These are phyloP conservation scores for Platycheirus albimanus DNA, from an alignment of 2,888 invertebrate genomes.

Conservation along the genomic window DNA sequence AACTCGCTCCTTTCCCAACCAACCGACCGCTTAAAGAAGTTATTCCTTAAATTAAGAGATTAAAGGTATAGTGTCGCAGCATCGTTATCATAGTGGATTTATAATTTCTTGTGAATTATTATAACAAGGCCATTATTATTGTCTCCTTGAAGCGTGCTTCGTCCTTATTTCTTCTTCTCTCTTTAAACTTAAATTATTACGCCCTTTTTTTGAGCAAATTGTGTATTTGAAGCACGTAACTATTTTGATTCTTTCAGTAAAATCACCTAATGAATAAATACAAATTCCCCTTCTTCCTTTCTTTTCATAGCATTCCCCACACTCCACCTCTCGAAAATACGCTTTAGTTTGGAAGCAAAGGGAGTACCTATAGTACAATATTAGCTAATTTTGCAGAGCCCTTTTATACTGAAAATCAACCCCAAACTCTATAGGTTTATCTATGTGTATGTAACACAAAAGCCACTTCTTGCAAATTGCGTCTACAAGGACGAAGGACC, in stretches of 20 bases:
- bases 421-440: too few species aligned
- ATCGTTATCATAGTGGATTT: slow-evolving; percentile 39
- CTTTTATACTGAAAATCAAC: slow-evolving; percentile 50
- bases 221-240: slow-evolving; percentile 60
- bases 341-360: background rate
- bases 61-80: slow-evolving; percentile 9
- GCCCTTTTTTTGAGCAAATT: slow-evolving; percentile 42
- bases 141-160: slow-evolving; percentile 30
- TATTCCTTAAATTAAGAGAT: slow-evolving; percentile 17
- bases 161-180: slow-evolving; percentile 8
- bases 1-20: too few species aligned
- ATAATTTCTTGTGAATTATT: slow-evolving; percentile 53
- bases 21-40: slow-evolving; percentile 1
- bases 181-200: slow-evolving; percentile 42
- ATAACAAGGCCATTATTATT: slow-evolving; percentile 47
- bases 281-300: slow-evolving; percentile 27
- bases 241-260: slow-evolving; percentile 62
- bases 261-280: slow-evolving; percentile 72
- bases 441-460: slow-evolving; percentile 44
- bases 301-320: background rate
- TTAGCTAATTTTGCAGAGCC: slow-evolving; percentile 64
- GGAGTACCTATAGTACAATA: slow-evolving; percentile 65
- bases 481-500: too few species aligned
- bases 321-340: background rate
- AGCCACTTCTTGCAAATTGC: slow-evolving; percentile 67